phyloP scores from a whole-genome alignment of 2,113 vertebrate species.

The Tragelaphus imberbis region DNA sequence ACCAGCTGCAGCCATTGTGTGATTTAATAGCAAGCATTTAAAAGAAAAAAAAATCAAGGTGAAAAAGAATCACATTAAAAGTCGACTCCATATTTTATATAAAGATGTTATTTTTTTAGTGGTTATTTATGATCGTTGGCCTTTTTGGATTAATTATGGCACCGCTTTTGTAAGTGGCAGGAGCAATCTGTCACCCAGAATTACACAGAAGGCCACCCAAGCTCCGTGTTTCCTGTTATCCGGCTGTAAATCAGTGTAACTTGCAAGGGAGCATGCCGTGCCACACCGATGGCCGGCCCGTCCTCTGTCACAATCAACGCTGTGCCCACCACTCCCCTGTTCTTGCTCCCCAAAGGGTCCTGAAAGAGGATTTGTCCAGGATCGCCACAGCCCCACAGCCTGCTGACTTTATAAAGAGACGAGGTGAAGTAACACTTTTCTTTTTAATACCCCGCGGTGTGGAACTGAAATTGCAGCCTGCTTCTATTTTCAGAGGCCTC shows the following conservation, averaged over 20 bases:
- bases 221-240: constrained; percentile 13
- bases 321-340: constrained; percentile 35
- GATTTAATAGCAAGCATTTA: neutral
- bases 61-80: neutral
- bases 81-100: neutral
- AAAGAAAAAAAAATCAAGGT: neutral
- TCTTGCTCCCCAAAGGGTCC: constrained; percentile 6
- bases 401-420: constrained; percentile 73
- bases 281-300: neutral
- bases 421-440: constrained; percentile 79
- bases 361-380: constrained; percentile 68
- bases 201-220: constrained; percentile 62
- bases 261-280: constrained; percentile 28
- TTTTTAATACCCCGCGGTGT: constrained; percentile 78
- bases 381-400: constrained; percentile 60
- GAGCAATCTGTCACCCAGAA: constrained; percentile 45
- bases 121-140: neutral
- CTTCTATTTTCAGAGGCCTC: constrained; percentile 80
- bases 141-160: constrained; percentile 26
- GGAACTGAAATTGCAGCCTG: constrained; percentile 75
- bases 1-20: neutral
- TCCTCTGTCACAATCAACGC: constrained; percentile 31
- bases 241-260: constrained; percentile 39
- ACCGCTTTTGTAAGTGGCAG: neutral
- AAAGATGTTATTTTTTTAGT: neutral